Evolutionary conservation across 2,888 invertebrate genomes (phyloP).

Genomic region (Sphecodes monilicornis): DNA sequence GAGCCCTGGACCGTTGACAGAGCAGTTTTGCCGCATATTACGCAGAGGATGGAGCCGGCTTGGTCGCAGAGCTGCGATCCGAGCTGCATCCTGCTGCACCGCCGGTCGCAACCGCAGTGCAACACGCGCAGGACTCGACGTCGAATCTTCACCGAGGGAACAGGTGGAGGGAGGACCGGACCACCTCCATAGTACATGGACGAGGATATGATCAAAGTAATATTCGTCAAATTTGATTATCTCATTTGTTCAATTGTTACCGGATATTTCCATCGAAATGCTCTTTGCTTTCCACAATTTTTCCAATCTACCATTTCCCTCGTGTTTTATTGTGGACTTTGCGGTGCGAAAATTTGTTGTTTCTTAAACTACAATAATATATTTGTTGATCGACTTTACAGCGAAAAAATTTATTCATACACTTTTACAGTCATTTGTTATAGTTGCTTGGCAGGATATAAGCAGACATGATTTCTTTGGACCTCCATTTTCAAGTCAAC

Average conservation of each 20-base stretch:
- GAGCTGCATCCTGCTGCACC: conserved; percentile 40
- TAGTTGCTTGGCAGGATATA: no score
- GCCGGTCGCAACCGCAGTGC: conserved; percentile 57
- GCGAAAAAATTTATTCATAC: neutral
- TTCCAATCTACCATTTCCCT: neutral
- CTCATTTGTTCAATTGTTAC: neutral
- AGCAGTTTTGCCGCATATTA: conserved; percentile 46
- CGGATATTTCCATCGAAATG: neutral
- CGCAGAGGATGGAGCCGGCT: conserved; percentile 12
- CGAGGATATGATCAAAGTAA: neutral
- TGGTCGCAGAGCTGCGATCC: conserved; percentile 31
- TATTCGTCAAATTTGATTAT: neutral
- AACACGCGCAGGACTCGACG: conserved; percentile 52
- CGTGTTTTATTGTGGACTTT: neutral
- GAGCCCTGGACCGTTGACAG: neutral
- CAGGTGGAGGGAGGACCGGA: neutral
- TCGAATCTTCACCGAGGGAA: conserved; percentile 5
- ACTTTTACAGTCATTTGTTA: no score
- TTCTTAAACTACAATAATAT: neutral
- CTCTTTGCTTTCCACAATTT: neutral
- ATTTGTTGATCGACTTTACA: neutral
- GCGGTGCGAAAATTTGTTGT: neutral
- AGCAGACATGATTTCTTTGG: no score
- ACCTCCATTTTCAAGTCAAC: no score
- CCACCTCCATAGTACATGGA: neutral